These are phyloP conservation scores for Meriones unguiculatus DNA, from an alignment of 2,113 vertebrate species.

Conservation along the genomic window DNA sequence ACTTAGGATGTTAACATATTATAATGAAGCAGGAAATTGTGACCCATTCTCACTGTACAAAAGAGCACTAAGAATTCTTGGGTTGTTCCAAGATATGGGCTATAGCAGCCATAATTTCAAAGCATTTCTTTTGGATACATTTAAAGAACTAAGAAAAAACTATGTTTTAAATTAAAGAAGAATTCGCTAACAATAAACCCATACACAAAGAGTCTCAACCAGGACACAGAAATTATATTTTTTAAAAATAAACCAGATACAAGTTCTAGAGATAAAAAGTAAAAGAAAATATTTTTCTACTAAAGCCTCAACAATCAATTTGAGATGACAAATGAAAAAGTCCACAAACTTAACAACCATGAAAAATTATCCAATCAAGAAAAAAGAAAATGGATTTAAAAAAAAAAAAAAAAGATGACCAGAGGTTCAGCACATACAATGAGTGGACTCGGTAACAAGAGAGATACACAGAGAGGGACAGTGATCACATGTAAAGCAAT, in stretches of 20 bases:
- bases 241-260: neutral
- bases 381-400: neutral
- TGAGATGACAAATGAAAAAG: neutral
- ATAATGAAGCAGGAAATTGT: neutral
- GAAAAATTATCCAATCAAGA: neutral
- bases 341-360: neutral
- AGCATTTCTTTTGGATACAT: neutral
- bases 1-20: neutral
- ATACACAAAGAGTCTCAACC: neutral
- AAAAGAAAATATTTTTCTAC: neutral
- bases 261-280: conserved; percentile 8
- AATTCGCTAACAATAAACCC: neutral
- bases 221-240: neutral
- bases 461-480: neutral
- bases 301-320: neutral
- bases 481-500: neutral
- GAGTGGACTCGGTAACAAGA: neutral
- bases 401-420: neutral
- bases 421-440: neutral
- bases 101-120: neutral
- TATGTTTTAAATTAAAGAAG: neutral
- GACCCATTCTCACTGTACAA: neutral
- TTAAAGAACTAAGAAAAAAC: neutral
- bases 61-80: neutral
- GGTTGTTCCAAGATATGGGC: neutral